Evolutionary conservation across 2,113 vertebrate genomes (phyloP).

Genomic region (Gulo gulo): DNA sequence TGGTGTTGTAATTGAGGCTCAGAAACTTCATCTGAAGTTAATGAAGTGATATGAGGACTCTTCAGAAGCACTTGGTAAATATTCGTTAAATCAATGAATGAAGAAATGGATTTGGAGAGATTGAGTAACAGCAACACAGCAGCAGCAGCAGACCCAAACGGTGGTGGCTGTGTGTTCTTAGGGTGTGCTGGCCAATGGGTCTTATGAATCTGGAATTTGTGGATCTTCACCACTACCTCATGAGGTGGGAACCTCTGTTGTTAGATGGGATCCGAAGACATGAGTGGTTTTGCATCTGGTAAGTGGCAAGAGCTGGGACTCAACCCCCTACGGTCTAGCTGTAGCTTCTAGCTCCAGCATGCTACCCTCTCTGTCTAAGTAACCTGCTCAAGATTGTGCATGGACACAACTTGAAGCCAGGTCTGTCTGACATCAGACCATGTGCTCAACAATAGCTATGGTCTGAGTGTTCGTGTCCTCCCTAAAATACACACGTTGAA

Average conservation of each 20-base stretch:
- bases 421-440: neutral
- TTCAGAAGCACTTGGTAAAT: slow-evolving; percentile 35
- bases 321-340: fast-evolving
- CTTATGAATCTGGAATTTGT: neutral
- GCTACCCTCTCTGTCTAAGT: neutral
- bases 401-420: neutral
- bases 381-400: neutral
- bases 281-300: neutral
- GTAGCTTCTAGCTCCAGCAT: neutral
- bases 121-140: neutral
- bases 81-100: neutral
- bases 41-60: neutral
- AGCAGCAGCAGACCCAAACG: neutral
- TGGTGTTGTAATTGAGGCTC: neutral
- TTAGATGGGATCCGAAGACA: neutral
- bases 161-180: neutral
- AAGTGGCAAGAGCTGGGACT: neutral
- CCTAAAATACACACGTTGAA: neutral
- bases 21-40: slow-evolving; percentile 13
- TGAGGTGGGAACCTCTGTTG: neutral
- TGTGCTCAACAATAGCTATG: neutral
- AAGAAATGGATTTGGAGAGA: neutral
- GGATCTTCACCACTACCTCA: neutral
- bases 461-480: neutral
- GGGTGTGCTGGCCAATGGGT: neutral